Conservation (phyloP, 2,113 vertebrate genomes). For the Cottus gobio region DNA sequence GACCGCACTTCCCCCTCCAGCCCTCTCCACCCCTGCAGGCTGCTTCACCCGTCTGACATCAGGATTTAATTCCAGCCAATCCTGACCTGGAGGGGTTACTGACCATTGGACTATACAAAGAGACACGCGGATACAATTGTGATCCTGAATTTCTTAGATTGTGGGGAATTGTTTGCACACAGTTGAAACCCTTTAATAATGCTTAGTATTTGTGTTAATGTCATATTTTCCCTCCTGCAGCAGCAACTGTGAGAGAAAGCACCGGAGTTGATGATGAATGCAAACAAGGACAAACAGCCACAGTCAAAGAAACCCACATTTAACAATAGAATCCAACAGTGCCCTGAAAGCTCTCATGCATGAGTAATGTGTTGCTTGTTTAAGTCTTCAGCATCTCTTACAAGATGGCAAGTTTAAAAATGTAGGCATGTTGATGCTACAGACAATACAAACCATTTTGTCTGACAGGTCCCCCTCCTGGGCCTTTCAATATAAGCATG, state of each 20-base stretch:
- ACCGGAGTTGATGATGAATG: slow-evolving; percentile 38
- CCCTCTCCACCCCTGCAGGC: slow-evolving; percentile 44
- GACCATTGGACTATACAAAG: slow-evolving; percentile 42
- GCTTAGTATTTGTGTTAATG: slow-evolving; percentile 32
- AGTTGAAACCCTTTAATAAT: slow-evolving; percentile 37
- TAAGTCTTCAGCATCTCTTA: slow-evolving; percentile 73
- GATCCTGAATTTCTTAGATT: slow-evolving; percentile 17
- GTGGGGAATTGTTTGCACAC: slow-evolving; percentile 16
- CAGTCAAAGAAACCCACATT: slow-evolving; percentile 46
- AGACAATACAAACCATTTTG: slow-evolving; percentile 75
- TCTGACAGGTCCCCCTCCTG: slow-evolving; percentile 79
- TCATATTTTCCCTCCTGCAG: slow-evolving; percentile 35
- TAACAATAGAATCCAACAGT: slow-evolving; percentile 53
- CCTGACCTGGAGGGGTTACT: slow-evolving; percentile 47
- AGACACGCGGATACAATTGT: slow-evolving; percentile 7
- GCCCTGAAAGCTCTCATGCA: slow-evolving; percentile 61
- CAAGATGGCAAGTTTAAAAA: slow-evolving; percentile 70
- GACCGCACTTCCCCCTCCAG: slow-evolving; percentile 16
- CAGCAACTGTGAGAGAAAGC: slow-evolving; percentile 38
- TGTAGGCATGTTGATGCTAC: slow-evolving; percentile 64
- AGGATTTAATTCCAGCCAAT: slow-evolving; percentile 49
- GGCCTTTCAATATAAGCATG: slow-evolving; percentile 75
- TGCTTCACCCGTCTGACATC: slow-evolving; percentile 49
- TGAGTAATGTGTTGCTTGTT: slow-evolving; percentile 78
- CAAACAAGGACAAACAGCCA: slow-evolving; percentile 38